Percentiles rank a stretch among this genome's conserved stretches.
Conservation (phyloP, 2,113 vertebrate genomes). For the Myiozetetes cayanensis region DNA sequence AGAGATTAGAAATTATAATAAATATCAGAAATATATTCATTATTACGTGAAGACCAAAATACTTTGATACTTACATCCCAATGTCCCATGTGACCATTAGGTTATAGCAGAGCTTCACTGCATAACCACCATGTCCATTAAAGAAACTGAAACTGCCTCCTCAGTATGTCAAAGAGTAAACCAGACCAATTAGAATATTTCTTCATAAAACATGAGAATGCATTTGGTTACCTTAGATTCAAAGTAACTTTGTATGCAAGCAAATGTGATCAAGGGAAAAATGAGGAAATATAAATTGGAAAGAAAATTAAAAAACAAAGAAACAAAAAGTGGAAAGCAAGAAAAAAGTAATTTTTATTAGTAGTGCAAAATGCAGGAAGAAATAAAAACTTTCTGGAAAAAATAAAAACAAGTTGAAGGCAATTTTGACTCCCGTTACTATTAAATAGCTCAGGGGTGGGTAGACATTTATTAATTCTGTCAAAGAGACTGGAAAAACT, state of each 20-base stretch:
- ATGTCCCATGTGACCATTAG: background rate
- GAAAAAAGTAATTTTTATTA: background rate
- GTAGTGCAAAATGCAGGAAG: background rate
- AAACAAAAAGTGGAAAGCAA: background rate
- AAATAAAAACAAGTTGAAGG: background rate
- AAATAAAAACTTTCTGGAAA: background rate
- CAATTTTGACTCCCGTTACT: background rate
- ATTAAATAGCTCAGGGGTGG: background rate
- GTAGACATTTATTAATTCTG: background rate
- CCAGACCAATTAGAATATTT: background rate
- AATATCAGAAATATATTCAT: background rate
- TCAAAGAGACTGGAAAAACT: background rate
- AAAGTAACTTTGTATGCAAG: background rate
- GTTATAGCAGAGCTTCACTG: background rate
- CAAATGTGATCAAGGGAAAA: background rate
- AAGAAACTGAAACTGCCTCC: background rate
- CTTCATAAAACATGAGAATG: background rate
- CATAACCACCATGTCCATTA: background rate
- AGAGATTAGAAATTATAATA: background rate
- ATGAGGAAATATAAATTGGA: background rate
- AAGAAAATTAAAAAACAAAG: background rate
- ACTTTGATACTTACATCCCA: background rate
- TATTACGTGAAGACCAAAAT: background rate
- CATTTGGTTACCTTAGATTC: background rate
- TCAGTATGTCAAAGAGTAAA: background rate